Base-by-base conservation (phyloP, 2,888 invertebrate species). In the Gari tellinella region DNA sequence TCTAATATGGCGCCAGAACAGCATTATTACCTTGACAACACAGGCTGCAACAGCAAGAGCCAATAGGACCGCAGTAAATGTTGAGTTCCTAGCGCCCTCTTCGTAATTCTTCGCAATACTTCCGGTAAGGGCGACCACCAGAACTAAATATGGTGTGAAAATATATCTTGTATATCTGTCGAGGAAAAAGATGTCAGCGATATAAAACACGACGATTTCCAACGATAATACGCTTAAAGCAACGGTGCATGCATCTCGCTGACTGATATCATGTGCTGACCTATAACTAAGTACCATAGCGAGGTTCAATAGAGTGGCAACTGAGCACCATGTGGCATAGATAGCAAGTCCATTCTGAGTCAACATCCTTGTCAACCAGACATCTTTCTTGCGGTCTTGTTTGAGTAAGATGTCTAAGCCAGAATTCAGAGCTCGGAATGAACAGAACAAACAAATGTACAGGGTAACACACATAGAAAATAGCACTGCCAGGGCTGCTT, bases 281-380 rank as follows among this genome's bases (percentile, higher is more conserved):
- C 70, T 63, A 58, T 86, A 86, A 10, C 82, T 76, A 19, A 90
- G 65, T 3, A 89, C 87, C 26, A 89, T 82, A n/a, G 86, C 84
- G 10, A 90, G 69, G 74, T 90, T 90, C 23, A 90, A 79, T 15
- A 89, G 78, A 2, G 89, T 81, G 1, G 90, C 90, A 5, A 91
- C 80, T 1, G 87, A 87, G 8, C 82, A 82, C 90, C 90, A 90
- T 0, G 88, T 83, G 7, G 87, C 88, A 57, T 88, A 89, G 62
- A 90, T 85, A n/a, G 84, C 86, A n/a, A 90, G 65, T 1, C 89
- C 90, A 64, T 91, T 91, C 37, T 89, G 88, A 1, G 90, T 85
- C 14, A 91, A 63, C 8, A 87, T 65, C 38, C 91, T 75, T 7
- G 84, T 82, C 37, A 89, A 55, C 90, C 90, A 90, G 31, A 90